These are phyloP conservation scores for Melanotaenia maccullochi DNA, from an alignment of 2,797 vertebrate species.

Conservation along the genomic window DNA sequence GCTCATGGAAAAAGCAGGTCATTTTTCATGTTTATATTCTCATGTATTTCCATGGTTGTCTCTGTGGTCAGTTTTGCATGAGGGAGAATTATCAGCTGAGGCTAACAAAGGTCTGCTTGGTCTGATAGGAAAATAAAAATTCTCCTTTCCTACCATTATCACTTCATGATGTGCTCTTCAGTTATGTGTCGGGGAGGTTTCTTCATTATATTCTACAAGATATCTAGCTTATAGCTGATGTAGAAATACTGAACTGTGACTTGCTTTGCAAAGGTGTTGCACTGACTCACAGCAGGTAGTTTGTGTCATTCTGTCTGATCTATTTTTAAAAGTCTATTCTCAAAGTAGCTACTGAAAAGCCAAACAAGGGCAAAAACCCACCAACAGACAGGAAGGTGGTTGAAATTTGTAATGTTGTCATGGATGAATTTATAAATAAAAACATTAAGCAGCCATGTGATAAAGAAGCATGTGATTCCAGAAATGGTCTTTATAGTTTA, in stretches of 20 bases:
- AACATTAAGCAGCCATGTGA: neutral
- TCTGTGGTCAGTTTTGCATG: slow-evolving; percentile 68
- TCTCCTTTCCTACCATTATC: neutral
- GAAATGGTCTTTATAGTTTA: too few species aligned
- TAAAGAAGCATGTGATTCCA: too few species aligned
- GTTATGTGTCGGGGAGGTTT: neutral
- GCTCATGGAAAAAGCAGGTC: neutral
- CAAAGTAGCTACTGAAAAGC: neutral
- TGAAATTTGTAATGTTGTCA: neutral
- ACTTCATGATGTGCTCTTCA: neutral
- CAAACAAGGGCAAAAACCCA: neutral
- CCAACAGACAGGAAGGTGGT: neutral
- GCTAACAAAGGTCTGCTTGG: slow-evolving; percentile 52
- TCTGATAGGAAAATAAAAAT: slow-evolving; percentile 50
- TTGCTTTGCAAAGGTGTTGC: neutral
- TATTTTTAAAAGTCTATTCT: slow-evolving; percentile 4
- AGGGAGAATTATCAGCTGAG: slow-evolving; percentile 31
- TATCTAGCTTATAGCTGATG: neutral
- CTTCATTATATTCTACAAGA: neutral
- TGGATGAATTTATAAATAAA: neutral
- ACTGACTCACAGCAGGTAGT: neutral
- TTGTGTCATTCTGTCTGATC: neutral
- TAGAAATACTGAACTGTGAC: neutral
- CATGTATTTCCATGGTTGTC: slow-evolving; percentile 19
- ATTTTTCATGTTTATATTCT: slow-evolving; percentile 2